Conservation (phyloP, 2,113 vertebrate species). For the Anhinga rufa region DNA sequence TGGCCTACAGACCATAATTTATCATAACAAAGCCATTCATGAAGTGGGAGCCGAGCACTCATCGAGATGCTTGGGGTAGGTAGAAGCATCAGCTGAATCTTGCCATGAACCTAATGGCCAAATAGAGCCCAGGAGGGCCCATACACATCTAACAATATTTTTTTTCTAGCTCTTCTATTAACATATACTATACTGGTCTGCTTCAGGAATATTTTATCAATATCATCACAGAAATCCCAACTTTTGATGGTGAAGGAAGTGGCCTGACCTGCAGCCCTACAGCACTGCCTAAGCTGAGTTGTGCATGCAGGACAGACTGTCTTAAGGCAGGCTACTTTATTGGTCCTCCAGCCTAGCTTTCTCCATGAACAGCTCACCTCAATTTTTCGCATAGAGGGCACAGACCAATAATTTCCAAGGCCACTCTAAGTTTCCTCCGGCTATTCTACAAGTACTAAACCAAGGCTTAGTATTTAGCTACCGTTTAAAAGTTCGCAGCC, state of each 20-base stretch:
- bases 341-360: no score
- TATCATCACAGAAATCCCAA: neutral
- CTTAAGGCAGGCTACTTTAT: no score
- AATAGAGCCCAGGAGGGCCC: neutral
- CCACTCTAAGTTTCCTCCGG: neutral
- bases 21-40: neutral
- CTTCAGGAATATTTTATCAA: neutral
- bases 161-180: neutral
- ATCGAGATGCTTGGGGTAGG: accelerated
- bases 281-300: accelerated
- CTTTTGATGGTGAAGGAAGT: neutral
- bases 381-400: neutral
- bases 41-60: neutral
- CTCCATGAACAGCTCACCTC: neutral
- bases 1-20: neutral
- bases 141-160: neutral
- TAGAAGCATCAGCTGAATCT: neutral
- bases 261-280: neutral
- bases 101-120: neutral
- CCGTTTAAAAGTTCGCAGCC: accelerated
- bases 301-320: accelerated
- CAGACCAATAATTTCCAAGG: neutral
- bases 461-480: neutral
- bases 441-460: neutral
- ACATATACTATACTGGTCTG: accelerated